Base-by-base conservation (phyloP, 2,888 invertebrate species). In the Sarcophaga variegata region DNA sequence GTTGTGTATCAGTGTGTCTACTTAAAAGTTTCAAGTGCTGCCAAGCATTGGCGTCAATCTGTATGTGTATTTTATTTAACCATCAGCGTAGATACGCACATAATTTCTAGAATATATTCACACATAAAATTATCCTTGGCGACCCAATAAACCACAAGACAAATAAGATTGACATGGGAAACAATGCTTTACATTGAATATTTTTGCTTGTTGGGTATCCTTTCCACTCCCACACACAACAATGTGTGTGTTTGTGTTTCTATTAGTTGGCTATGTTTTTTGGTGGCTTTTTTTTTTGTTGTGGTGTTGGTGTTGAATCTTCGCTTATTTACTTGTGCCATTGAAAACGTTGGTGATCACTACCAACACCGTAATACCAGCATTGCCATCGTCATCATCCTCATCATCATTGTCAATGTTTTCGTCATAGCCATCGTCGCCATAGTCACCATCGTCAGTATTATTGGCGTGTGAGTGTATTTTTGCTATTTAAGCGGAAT, bases 61-160 rank as follows among this genome's bases (percentile, higher is more conserved):
- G 63, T 17, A 12, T 67, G n/a, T 72, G 37, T 80, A 60, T 77
- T 69, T 70, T 75, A 54, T 75, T 75, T 8, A 70, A 25, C 79
- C 49, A 63, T 69, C 59, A 72, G 49, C n/a, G 59, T 45, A 77
- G 20, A 67, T 72, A 77, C 72, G 71, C 60, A 75, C 27, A 66
- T 70, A n/a, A 69, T 69, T 74, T 67, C 4, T 69, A 67, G n/a
- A 69, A 11, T n/a, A 59, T 47, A 45, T 20, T 76, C 66, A 69
- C 17, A 66, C 27, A 77, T 64, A 76, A 37, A 37, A 37, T 37
- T 37, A 37, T 37, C 37, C 37, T 37, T 37, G 10, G 8, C 54
- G 45, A 37, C 66, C 79, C 82, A 72, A 59, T 22, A 20, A 74
- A 20, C 47, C 37, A 10, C 37, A 37, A 37, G 8, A 37, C 63